These are phyloP conservation scores for Clunio marinus DNA, from an alignment of 2,888 invertebrate species.

Conservation along the genomic window DNA sequence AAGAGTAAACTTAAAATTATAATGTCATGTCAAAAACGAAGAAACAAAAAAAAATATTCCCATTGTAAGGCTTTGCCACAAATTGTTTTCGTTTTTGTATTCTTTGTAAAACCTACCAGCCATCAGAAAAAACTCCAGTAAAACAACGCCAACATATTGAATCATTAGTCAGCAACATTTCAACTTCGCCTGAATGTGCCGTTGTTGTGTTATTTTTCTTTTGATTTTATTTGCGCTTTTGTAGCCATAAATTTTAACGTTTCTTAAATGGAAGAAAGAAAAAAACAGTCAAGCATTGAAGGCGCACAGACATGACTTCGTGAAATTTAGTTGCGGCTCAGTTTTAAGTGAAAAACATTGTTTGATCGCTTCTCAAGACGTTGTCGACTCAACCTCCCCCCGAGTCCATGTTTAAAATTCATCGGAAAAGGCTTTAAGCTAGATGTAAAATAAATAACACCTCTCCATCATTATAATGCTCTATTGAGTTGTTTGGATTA, in stretches of 20 bases:
- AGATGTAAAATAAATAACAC: slow-evolving; percentile 22
- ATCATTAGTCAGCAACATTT: slow-evolving; percentile 25
- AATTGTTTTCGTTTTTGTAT: slow-evolving; percentile 14
- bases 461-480: slow-evolving; percentile 9
- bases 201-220: slow-evolving; percentile 12
- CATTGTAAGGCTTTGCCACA: slow-evolving; percentile 1
- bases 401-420: slow-evolving; percentile 21
- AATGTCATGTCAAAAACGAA: slow-evolving; percentile 18
- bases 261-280: not conserved
- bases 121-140: not conserved
- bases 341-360: not conserved
- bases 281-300: not conserved
- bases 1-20: slow-evolving; percentile 13
- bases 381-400: too few species aligned
- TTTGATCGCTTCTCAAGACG: too few species aligned
- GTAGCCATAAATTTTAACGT: slow-evolving; percentile 18
- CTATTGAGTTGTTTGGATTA: slow-evolving; percentile 31
- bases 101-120: slow-evolving; percentile 16
- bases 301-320: slow-evolving; percentile 7
- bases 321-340: not conserved
- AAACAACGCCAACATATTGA: slow-evolving; percentile 14
- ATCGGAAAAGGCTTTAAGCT: slow-evolving; percentile 1
- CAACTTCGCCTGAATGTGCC: not conserved
- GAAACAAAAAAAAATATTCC: too few species aligned
- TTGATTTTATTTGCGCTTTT: slow-evolving; percentile 30